Conservation (phyloP, 2,113 vertebrate species). For the Cyanoderma ruficeps region DNA sequence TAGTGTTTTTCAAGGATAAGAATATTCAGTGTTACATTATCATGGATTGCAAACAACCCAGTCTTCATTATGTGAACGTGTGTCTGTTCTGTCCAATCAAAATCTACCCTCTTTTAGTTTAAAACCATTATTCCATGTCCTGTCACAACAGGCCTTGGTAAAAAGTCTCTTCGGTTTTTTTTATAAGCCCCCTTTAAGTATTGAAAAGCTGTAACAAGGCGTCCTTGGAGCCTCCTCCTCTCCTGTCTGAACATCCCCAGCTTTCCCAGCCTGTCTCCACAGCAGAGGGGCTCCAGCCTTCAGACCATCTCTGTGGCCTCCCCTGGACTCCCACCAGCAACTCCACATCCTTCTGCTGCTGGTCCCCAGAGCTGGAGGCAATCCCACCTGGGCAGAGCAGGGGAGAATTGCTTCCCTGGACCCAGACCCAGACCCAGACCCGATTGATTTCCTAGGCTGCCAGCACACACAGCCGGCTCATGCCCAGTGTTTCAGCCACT, state of each 20-base stretch:
- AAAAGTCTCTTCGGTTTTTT: not conserved
- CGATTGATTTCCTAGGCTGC: accelerated
- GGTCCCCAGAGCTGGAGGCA: not conserved
- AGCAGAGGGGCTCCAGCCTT: not conserved
- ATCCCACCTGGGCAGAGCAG: not conserved
- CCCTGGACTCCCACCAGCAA: not conserved
- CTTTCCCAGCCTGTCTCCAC: not conserved
- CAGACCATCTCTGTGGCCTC: not conserved
- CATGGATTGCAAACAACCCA: not conserved
- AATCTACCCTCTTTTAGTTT: not conserved
- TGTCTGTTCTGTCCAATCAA: not conserved
- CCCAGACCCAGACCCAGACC: no score
- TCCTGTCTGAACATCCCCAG: not conserved
- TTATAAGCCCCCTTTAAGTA: not conserved
- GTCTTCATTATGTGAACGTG: not conserved
- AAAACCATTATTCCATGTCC: not conserved
- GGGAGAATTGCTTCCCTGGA: not conserved
- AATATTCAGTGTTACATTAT: not conserved
- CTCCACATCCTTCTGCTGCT: not conserved
- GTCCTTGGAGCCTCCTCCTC: not conserved
- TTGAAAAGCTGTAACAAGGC: not conserved
- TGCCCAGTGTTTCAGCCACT: accelerated
- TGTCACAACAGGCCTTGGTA: not conserved
- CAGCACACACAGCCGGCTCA: accelerated
- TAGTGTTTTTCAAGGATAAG: not conserved